Evolutionary conservation across 2,797 vertebrate genomes (phyloP).

Genomic region (Pempheris klunzingeri): DNA sequence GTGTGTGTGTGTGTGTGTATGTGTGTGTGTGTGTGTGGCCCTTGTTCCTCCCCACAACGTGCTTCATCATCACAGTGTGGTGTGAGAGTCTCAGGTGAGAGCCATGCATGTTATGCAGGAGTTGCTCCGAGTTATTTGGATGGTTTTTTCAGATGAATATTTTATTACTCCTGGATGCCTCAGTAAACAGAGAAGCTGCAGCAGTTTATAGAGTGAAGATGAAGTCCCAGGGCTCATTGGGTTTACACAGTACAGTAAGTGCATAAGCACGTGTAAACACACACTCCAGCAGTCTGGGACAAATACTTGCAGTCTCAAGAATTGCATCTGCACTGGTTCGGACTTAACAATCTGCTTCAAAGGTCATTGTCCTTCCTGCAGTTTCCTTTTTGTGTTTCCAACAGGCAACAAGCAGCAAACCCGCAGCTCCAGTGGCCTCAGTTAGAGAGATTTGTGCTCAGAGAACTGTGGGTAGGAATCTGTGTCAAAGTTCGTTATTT

Average conservation of each 20-base stretch:
- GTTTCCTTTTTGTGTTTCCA: slow-evolving; percentile 26
- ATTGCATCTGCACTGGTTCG: slow-evolving; percentile 14
- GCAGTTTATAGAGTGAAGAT: slow-evolving; percentile 69
- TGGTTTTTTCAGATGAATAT: slow-evolving; percentile 81
- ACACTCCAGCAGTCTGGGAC: slow-evolving; percentile 24
- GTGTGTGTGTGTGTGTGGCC: background rate
- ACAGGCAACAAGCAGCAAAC: slow-evolving; percentile 25
- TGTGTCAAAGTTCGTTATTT: slow-evolving; percentile 57
- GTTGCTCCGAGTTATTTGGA: slow-evolving; percentile 76
- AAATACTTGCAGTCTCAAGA: slow-evolving; percentile 22
- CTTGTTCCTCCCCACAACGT: background rate
- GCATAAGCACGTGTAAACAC: slow-evolving; percentile 61
- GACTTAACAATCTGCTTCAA: slow-evolving; percentile 36
- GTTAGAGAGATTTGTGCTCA: slow-evolving; percentile 34
- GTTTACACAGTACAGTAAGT: slow-evolving; percentile 58
- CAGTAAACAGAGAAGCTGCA: slow-evolving; percentile 79
- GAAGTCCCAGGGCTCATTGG: slow-evolving; percentile 51
- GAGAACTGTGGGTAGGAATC: slow-evolving; percentile 37
- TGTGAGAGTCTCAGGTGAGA: slow-evolving; percentile 65
- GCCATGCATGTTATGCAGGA: slow-evolving; percentile 57
- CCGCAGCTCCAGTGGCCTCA: slow-evolving; percentile 32
- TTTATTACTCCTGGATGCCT: slow-evolving; percentile 81
- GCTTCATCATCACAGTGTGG: background rate
- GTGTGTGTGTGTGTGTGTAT: slow-evolving; percentile 7
- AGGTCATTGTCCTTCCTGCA: slow-evolving; percentile 33